These are phyloP conservation scores for Micromussa lordhowensis DNA, from an alignment of 92 coral and sea anemone species.

Conservation along the genomic window DNA sequence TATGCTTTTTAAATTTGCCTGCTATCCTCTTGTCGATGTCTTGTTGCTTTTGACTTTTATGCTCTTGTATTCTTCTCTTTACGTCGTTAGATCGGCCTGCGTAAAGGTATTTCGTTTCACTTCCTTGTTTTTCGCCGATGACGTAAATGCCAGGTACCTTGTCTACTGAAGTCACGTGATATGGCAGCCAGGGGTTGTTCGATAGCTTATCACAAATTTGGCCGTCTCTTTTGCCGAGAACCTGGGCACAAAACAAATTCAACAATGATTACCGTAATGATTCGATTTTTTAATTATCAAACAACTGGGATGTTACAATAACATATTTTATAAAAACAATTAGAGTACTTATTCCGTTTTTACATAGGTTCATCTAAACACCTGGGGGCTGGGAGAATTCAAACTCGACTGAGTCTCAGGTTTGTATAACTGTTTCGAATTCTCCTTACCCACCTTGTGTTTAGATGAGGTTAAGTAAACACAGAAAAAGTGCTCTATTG, in stretches of 20 bases:
- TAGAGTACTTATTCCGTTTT: too few relatives aligned
- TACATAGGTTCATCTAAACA: too few relatives aligned
- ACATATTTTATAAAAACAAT: too few relatives aligned
- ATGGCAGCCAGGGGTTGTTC: not conserved
- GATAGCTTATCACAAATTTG: constrained; percentile 10
- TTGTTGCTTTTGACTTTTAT: constrained; percentile 13
- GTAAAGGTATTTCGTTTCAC: constrained; percentile 4
- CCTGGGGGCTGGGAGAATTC: too few relatives aligned
- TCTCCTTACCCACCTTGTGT: too few relatives aligned
- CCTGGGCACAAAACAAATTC: not conserved
- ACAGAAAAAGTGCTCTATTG: too few relatives aligned
- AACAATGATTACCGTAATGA: not conserved
- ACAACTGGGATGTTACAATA: too few relatives aligned
- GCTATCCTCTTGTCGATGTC: constrained; percentile 7
- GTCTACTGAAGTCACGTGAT: not conserved
- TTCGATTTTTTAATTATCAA: too few relatives aligned
- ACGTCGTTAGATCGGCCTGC: constrained; percentile 10
- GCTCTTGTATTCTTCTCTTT: constrained; percentile 11
- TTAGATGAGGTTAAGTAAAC: too few relatives aligned
- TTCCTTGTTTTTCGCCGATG: constrained; percentile 1
- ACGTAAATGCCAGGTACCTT: constrained; percentile 10
- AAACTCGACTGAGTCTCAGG: too few relatives aligned
- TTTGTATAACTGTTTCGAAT: too few relatives aligned
- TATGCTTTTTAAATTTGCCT: constrained; percentile 8
- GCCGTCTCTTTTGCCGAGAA: not conserved